A percentile compares a stretch with the other conserved stretches of the same genome.
Conservation (phyloP, 2,113 vertebrate genomes). For the Apteryx owenii region DNA sequence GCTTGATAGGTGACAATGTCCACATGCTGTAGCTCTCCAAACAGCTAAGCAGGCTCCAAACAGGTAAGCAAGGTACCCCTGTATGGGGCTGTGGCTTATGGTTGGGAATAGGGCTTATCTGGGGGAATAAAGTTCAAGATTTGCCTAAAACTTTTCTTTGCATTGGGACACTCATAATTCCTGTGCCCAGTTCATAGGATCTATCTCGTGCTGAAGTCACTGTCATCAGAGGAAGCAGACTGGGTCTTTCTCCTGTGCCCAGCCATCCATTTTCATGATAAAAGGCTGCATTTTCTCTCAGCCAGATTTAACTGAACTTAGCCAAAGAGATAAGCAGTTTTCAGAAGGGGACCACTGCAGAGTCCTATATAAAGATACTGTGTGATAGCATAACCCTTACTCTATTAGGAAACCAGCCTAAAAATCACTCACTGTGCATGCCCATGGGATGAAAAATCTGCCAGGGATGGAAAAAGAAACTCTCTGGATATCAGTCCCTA, state of each 20-base stretch:
- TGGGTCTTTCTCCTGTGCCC: background rate
- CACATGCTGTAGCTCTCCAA: background rate
- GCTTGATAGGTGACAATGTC: no score
- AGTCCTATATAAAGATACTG: background rate
- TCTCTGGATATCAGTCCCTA: background rate
- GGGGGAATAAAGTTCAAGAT: background rate
- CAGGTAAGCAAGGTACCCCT: background rate
- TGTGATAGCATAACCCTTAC: background rate
- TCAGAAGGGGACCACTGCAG: background rate
- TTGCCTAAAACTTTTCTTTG: background rate
- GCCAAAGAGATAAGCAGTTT: background rate
- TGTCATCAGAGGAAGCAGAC: background rate
- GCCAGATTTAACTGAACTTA: background rate
- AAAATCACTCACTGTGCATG: fast-evolving
- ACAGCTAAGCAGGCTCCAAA: background rate
- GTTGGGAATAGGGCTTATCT: background rate
- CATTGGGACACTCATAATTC: background rate
- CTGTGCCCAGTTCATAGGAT: background rate
- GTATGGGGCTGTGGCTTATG: background rate
- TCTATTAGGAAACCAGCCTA: background rate
- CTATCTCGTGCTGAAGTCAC: background rate
- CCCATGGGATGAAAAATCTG: background rate
- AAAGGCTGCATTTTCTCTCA: background rate
- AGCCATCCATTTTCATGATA: background rate
- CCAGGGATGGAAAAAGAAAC: background rate